Evolutionary conservation across 2,797 vertebrate species (phyloP).

Genomic region (Cynodonichthys magdalenae): DNA sequence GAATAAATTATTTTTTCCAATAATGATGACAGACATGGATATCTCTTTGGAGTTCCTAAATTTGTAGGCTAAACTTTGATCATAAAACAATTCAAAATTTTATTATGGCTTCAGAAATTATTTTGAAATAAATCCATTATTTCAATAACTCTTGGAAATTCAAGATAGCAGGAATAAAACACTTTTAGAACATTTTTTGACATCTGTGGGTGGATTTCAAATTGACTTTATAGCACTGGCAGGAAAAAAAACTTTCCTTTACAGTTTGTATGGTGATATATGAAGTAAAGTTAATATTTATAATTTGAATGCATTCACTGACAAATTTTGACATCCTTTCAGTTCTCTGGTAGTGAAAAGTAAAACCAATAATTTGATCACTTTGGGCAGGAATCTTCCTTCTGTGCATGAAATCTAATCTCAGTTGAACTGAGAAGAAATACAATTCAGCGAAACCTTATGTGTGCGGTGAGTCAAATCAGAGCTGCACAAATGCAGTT

Average conservation of each 20-base stretch:
- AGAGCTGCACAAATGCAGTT: conserved; percentile 33
- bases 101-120: no score
- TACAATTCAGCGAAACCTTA: no score
- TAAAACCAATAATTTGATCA: conserved; percentile 22
- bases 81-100: no score
- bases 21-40: no score
- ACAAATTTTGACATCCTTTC: neutral
- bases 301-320: neutral
- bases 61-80: no score
- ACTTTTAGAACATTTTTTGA: neutral
- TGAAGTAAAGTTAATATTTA: neutral
- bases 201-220: neutral
- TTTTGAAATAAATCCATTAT: no score
- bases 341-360: neutral
- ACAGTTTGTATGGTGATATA: neutral
- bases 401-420: conserved; percentile 10
- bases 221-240: neutral
- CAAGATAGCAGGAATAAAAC: no score
- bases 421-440: conserved; percentile 29
- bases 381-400: conserved; percentile 16
- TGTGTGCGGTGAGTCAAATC: conserved; percentile 50
- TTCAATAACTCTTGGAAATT: no score
- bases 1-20: no score
- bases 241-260: neutral
- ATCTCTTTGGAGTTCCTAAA: no score